A percentile compares a stretch with the other conserved stretches of the same genome.
These are phyloP conservation scores for Smithornis capensis DNA, from an alignment of 2,113 vertebrate species.

Conservation along the genomic window DNA sequence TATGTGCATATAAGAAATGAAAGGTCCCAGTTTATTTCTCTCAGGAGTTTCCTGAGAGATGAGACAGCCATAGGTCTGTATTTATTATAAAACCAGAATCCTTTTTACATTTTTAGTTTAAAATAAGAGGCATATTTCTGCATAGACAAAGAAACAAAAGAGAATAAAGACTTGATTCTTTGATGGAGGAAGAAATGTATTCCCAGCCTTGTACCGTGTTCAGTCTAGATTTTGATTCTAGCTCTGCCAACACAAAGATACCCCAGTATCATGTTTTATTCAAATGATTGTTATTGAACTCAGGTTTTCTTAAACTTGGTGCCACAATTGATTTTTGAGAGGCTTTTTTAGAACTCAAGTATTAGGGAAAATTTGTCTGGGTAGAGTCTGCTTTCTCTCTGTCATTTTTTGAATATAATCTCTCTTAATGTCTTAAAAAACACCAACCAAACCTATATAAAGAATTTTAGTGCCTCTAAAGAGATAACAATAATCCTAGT, in stretches of 20 bases:
- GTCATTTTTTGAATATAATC: neutral
- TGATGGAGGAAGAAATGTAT: neutral
- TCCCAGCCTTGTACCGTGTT: neutral
- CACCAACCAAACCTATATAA: neutral
- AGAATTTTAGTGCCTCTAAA: neutral
- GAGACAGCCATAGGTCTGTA: neutral
- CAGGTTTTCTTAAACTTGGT: neutral
- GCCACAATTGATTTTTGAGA: neutral
- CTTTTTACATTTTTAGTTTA: neutral
- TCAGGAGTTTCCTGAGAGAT: neutral
- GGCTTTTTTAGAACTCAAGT: neutral
- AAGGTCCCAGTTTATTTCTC: neutral
- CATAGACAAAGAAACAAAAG: neutral
- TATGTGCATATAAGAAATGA: neutral
- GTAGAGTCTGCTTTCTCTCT: neutral
- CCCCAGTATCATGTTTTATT: neutral
- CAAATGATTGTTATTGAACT: neutral
- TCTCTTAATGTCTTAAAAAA: too few relatives aligned
- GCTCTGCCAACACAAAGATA: neutral
- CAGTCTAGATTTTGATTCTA: neutral
- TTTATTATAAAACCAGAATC: neutral
- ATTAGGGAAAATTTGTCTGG: neutral
- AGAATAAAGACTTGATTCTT: neutral
- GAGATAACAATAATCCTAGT: neutral
- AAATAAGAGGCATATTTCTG: neutral